phyloP scores from a whole-genome alignment of 1,140 invertebrate genomes.

The Vollenhovia emeryi region DNA sequence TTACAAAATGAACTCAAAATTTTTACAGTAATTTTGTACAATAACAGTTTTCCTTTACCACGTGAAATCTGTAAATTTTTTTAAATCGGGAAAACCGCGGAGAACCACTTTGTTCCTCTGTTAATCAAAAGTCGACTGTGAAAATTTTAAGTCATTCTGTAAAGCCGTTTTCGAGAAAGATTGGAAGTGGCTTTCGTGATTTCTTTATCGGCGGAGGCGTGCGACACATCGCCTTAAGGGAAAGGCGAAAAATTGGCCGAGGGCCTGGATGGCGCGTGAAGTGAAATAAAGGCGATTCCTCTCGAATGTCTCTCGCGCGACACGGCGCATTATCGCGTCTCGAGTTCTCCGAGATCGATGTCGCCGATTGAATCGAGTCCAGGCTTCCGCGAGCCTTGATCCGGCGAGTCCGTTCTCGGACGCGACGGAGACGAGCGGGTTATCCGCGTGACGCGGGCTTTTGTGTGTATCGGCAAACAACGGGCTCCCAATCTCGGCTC shows the following conservation, averaged over 20 bases:
- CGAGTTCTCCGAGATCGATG: not conserved
- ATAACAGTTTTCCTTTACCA: too few species aligned
- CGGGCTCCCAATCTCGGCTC: slow-evolving; percentile 33
- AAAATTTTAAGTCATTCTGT: too few species aligned
- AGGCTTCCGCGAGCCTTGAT: not conserved
- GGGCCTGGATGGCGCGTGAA: not conserved
- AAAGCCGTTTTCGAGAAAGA: too few species aligned
- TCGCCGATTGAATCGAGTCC: not conserved
- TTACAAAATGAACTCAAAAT: too few species aligned
- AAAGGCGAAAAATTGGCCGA: not conserved
- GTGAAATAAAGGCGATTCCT: not conserved
- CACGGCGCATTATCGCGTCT: not conserved
- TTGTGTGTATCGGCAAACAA: slow-evolving; percentile 7
- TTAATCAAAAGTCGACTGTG: too few species aligned
- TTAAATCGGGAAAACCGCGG: too few species aligned
- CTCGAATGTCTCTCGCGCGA: not conserved
- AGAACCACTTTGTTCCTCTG: too few species aligned
- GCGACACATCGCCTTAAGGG: too few species aligned
- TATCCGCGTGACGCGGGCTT: not conserved
- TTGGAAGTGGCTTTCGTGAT: too few species aligned
- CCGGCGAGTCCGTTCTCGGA: not conserved
- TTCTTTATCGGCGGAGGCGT: too few species aligned
- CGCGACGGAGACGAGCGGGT: slow-evolving; percentile 21
- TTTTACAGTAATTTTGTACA: too few species aligned
- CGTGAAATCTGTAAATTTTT: too few species aligned